Base-by-base conservation (phyloP, 2,113 vertebrate species). In the Platysternon megacephalum region DNA sequence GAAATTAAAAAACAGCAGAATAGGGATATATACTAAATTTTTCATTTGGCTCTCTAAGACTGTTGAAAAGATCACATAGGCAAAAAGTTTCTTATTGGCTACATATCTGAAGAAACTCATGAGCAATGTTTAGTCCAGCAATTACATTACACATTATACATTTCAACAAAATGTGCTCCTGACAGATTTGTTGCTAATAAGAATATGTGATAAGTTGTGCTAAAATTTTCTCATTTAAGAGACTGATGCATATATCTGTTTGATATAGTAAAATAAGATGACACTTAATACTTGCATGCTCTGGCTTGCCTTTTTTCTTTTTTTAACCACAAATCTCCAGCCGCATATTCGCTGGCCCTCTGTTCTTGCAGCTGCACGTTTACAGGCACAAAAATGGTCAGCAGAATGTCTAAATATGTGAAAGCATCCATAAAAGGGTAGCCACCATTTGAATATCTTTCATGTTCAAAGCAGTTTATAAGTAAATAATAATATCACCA, bases 71-170 rank as follows among this genome's bases (percentile, higher is more conserved):
- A 88, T 85, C 80, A 80, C 85, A 55, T 61, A 84, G 82, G 32
- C 22, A 6, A 81, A 52, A 42, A 85, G 32, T 22, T 81, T 94
- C 79, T 52, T 87, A 76, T 24, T 53, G 78, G 55, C 10, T 86
- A 44, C 39, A 44, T 6, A 76, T 89, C 93, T 82, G n/a, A 51
- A 89, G 12, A 55, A 12, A 79, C 87, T 94, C 65, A 32, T 13
- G 26, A 80, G 49, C 93, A 87, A n/a, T 86, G 22, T 81, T 94
- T 79, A 39, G 92, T 42, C 61, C 90, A 89, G 74, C 53, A 49
- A 51, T 42, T 92, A 65, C 90, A 90, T 49, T n/a, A 85, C 79
- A 29, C 76, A 61, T 90, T 85, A 83, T 93, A 90, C 52, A 92
- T 72, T 55, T 92, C 80, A 83, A 84, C 42, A 65, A 90, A 56